phyloP scores from a whole-genome alignment of 2,888 invertebrate genomes.

The Odontocolon sp. region DNA sequence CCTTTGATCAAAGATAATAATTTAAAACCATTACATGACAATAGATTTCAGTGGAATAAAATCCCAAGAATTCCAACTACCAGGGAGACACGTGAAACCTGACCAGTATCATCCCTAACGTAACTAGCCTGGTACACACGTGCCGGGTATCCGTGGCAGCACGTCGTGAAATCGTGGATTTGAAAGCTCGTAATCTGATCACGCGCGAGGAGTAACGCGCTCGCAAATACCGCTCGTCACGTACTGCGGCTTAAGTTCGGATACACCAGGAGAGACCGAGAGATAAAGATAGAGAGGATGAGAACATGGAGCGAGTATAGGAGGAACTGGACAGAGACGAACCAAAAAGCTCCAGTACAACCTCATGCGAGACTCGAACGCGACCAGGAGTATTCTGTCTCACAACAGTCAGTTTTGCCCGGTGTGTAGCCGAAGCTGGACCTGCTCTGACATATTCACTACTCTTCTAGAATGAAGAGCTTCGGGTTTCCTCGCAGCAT shows the following conservation, averaged over 20 bases:
- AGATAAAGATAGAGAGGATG: too few species aligned
- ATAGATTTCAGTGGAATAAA: neutral
- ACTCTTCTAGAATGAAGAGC: too few species aligned
- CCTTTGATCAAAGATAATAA: too few species aligned
- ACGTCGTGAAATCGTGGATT: conserved; percentile 31
- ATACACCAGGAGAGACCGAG: too few species aligned
- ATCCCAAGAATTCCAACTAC: neutral
- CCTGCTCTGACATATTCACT: neutral
- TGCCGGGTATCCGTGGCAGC: conserved; percentile 5
- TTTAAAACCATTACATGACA: neutral
- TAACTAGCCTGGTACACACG: neutral
- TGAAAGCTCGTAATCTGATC: conserved; percentile 74
- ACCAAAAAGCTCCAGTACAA: too few species aligned
- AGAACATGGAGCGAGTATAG: too few species aligned
- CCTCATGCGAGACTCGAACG: too few species aligned
- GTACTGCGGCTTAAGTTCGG: conserved; percentile 73
- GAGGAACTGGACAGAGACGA: too few species aligned
- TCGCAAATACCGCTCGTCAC: conserved; percentile 76
- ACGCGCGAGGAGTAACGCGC: conserved; percentile 73
- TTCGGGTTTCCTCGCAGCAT: too few species aligned
- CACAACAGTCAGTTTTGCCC: too few species aligned
- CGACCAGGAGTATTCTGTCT: too few species aligned
- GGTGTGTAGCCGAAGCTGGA: neutral
- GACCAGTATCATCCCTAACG: neutral
- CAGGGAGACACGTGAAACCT: neutral